Base-by-base conservation (phyloP, 2,113 vertebrate species). In the Scophthalmus maximus region DNA sequence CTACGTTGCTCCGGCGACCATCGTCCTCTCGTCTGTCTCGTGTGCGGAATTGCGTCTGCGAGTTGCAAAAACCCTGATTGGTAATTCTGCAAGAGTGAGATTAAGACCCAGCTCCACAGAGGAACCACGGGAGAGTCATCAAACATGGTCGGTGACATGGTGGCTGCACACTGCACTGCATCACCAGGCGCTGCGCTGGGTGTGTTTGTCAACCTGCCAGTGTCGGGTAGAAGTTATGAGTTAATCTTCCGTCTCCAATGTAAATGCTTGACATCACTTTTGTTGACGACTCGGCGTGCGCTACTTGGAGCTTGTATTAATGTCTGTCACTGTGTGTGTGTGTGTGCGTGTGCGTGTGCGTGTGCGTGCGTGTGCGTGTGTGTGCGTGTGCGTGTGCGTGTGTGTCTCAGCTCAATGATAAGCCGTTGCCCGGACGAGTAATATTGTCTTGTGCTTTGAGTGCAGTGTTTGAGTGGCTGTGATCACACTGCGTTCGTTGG, bases 101-200 rank as follows among this genome's bases (percentile, higher is more conserved):
- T 78, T 74, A 80, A 82, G 59, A 65, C 67, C 3, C 20, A 10
- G 49, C 42, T 52, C 79, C 47, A 40, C 42, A 53, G 42, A 63
- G 30, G 58, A 49, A 40, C 30, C 36, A 27, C 14, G 26, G 26
- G 59, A 66, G 32, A 7, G 26, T 2, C 27, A 23, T 34, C 29
- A 72, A 66, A 57, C 46, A 40, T 57, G 26, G 23, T 56, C 55
- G 29, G 66, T 27, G 68, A 68, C 46, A 5, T 29, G 47, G 11
- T 22, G n/a, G 58, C 63, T 18, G 26, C 38, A 23, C 29, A 20
- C n/a, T 42, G 27, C 36, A 22, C 55, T 17, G 34, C 32, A 29
- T 60, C 50, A 27, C 36, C 26, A 22, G 61, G 38, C 70, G 51
- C 20, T 51, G 14, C 5, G 27, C 1, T 14, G 18, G 25, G 20